Evolutionary conservation across 1,140 invertebrate species (phyloP).

Genomic region (Asbolus verrucosus): DNA sequence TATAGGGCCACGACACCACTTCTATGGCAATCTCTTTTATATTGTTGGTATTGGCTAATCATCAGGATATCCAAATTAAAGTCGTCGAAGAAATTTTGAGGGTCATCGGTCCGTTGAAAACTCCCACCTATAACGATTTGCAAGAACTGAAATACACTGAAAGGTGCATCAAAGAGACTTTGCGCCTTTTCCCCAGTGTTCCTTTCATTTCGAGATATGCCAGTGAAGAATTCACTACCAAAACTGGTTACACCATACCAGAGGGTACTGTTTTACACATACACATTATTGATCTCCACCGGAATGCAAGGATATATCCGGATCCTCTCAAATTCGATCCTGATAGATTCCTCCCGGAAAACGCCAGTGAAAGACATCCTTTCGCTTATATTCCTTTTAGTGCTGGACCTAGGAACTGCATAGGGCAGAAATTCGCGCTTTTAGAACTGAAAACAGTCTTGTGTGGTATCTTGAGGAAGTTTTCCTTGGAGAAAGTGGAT

Average conservation of each 20-base stretch:
- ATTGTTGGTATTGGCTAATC: conserved; percentile 68
- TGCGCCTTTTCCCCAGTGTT: conserved; percentile 77
- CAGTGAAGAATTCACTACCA: conserved; percentile 67
- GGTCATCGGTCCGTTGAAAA: conserved; percentile 69
- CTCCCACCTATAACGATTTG: conserved; percentile 73
- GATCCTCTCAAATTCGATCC: conserved; percentile 77
- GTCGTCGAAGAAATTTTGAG: conserved; percentile 74
- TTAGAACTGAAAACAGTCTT: conserved; percentile 80
- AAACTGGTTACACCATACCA: conserved; percentile 52
- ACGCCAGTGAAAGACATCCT: conserved; percentile 66
- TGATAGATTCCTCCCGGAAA: conserved; percentile 75
- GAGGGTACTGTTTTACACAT: conserved; percentile 48
- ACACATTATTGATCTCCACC: conserved; percentile 56
- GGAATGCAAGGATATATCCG: conserved; percentile 66
- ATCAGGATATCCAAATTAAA: conserved; percentile 68
- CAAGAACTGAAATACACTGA: conserved; percentile 79
- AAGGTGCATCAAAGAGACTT: conserved; percentile 73
- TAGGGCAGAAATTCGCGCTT: conserved; percentile 76
- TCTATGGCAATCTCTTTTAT: conserved; percentile 70
- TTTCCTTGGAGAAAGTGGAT: conserved; percentile 63
- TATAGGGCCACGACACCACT: conserved; percentile 74
- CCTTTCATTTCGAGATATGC: conserved; percentile 73
- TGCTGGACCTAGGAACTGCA: conserved; percentile 75
- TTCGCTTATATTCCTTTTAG: conserved; percentile 76
- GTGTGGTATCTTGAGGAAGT: conserved; percentile 75